Percentiles rank a stretch among this genome's conserved stretches.
These are phyloP conservation scores for Tenthredo amoena DNA, from an alignment of 2,888 invertebrate species.

Conservation along the genomic window DNA sequence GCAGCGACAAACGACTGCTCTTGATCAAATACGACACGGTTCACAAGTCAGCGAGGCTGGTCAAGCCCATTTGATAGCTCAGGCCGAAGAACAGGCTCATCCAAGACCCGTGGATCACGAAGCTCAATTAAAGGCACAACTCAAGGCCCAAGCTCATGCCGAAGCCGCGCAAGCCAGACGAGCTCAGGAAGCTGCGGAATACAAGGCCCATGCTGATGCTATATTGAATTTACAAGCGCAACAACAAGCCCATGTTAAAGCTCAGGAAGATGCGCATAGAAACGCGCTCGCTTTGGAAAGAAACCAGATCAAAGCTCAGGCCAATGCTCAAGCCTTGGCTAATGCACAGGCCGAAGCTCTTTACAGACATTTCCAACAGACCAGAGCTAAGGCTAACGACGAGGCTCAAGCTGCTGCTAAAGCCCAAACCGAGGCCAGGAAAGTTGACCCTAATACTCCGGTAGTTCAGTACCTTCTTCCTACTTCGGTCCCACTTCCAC, in stretches of 20 bases:
- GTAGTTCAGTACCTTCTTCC: conserved; percentile 72
- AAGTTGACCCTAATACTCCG: conserved; percentile 70
- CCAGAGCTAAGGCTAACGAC: conserved; percentile 70
- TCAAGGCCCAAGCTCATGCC: conserved; percentile 72
- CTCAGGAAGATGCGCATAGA: conserved; percentile 73
- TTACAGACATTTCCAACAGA: conserved; percentile 70
- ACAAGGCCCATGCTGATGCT: conserved; percentile 75
- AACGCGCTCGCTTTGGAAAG: conserved; percentile 73
- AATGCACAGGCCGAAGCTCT: conserved; percentile 74
- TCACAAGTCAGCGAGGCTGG: conserved; percentile 74
- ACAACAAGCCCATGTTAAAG: conserved; percentile 72
- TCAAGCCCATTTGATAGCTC: conserved; percentile 68
- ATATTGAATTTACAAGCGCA: conserved; percentile 73
- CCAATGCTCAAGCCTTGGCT: conserved; percentile 73
- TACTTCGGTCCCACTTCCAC: conserved; percentile 60
- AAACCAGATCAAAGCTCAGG: conserved; percentile 73
- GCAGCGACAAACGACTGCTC: conserved; percentile 68
- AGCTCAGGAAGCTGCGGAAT: conserved; percentile 72
- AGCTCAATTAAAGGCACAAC: conserved; percentile 69
- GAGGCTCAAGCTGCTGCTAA: conserved; percentile 71
- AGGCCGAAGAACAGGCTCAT: conserved; percentile 66
- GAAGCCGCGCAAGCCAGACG: conserved; percentile 72
- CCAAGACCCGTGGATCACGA: conserved; percentile 70
- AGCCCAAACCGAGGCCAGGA: conserved; percentile 70
- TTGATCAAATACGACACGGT: conserved; percentile 75